Evolutionary conservation across 2,888 invertebrate species (phyloP).

Genomic region (Dicyrtoma fusca): DNA sequence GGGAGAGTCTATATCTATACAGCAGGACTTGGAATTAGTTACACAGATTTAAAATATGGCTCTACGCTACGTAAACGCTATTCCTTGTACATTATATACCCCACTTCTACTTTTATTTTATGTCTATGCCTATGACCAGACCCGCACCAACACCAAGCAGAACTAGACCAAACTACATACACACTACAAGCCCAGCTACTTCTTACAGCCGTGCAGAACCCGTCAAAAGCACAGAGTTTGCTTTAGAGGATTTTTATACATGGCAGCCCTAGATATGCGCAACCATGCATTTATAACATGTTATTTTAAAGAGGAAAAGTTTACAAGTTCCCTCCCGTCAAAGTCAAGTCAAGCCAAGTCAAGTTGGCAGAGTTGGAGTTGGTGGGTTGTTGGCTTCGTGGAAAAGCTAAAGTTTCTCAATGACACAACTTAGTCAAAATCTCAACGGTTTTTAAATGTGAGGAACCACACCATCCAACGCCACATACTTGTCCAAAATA

Average conservation of each 20-base stretch:
- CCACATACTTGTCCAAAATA: background rate
- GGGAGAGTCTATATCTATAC: too few relatives aligned
- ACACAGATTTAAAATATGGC: too few relatives aligned
- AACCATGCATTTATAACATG: too few relatives aligned
- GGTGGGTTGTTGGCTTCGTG: too few relatives aligned
- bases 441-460: constrained; percentile 15
- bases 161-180: background rate
- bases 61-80: background rate
- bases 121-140: background rate
- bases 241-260: too few relatives aligned
- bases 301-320: too few relatives aligned
- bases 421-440: constrained; percentile 19
- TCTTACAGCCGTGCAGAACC: background rate
- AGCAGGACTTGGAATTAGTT: too few relatives aligned
- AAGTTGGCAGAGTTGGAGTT: background rate
- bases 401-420: constrained; percentile 3
- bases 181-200: background rate
- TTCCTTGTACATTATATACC: background rate
- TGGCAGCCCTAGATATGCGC: too few relatives aligned
- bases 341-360: background rate
- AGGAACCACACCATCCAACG: too few relatives aligned
- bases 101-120: background rate
- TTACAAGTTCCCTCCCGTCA: background rate
- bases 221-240: background rate
- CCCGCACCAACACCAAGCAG: background rate